These are phyloP conservation scores for Teleopsis dalmanni DNA, from an alignment of 1,140 invertebrate species.

Conservation along the genomic window DNA sequence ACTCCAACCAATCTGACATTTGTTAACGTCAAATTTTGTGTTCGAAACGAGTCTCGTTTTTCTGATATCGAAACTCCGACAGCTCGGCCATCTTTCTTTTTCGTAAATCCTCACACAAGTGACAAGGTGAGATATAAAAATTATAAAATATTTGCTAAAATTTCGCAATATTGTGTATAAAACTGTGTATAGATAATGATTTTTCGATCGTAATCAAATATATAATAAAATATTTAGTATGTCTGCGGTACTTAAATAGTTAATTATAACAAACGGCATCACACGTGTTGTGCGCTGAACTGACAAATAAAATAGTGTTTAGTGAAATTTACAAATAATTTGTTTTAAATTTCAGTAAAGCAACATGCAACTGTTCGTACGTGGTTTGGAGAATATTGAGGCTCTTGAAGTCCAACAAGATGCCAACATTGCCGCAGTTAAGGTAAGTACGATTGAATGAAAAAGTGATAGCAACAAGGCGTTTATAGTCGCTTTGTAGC, in stretches of 20 bases:
- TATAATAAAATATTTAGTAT: neutral
- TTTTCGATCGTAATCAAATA: neutral
- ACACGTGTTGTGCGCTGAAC: conserved; percentile 7
- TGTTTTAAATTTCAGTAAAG: conserved; percentile 24
- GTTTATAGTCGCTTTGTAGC: neutral
- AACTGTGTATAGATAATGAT: neutral
- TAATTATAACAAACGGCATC: neutral
- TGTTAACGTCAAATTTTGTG: too few species aligned
- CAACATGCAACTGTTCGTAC: conserved; percentile 43
- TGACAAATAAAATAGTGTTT: conserved; percentile 15
- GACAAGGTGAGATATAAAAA: conserved; percentile 33
- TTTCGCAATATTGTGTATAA: conserved; percentile 3
- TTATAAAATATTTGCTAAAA: conserved; percentile 12
- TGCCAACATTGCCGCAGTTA: conserved; percentile 37
- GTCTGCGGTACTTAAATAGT: neutral
- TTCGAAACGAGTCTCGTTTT: conserved; percentile 8
- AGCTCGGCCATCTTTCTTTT: conserved; percentile 37
- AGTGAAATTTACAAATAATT: conserved; percentile 17
- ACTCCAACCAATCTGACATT: too few species aligned
- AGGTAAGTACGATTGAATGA: conserved; percentile 25
- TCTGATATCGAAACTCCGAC: conserved; percentile 5
- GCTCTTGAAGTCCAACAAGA: conserved; percentile 38
- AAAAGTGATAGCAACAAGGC: conserved; percentile 10
- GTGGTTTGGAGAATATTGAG: conserved; percentile 38
- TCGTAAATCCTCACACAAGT: conserved; percentile 39